These are phyloP conservation scores for Paraplagusia blochii DNA, from an alignment of 2,113 vertebrate genomes.

Conservation along the genomic window DNA sequence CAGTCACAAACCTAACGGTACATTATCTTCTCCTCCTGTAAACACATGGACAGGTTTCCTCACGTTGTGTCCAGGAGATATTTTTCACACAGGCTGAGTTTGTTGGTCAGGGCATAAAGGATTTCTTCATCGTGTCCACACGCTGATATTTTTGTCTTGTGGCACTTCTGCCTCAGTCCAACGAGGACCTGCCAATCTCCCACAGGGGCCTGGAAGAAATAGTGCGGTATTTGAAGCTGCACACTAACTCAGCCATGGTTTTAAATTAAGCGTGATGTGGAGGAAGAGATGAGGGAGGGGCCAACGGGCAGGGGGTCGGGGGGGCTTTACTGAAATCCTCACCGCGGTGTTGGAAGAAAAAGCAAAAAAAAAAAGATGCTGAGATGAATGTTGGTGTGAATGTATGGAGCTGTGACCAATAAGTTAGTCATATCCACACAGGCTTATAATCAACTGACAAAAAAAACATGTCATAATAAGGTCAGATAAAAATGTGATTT, in stretches of 20 bases:
- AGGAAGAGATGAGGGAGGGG: background rate
- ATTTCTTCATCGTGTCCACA: conserved; percentile 66
- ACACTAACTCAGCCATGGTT: conserved; percentile 75
- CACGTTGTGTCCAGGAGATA: conserved; percentile 57
- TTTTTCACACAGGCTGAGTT: conserved; percentile 63
- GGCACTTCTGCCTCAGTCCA: conserved; percentile 69
- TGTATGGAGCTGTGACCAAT: conserved; percentile 38
- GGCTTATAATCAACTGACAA: conserved; percentile 1
- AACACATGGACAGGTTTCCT: conserved; percentile 45
- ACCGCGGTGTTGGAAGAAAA: conserved; percentile 62
- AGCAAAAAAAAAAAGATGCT: conserved; percentile 1
- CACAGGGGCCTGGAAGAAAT: conserved; percentile 73
- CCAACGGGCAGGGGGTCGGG: background rate
- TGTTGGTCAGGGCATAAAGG: conserved; percentile 67
- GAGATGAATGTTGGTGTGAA: conserved; percentile 58
- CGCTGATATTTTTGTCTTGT: conserved; percentile 78
- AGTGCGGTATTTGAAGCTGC: conserved; percentile 71
- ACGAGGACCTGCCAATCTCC: conserved; percentile 71
- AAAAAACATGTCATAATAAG: too few relatives aligned
- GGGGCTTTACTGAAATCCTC: conserved; percentile 52
- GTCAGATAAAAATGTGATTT: too few relatives aligned
- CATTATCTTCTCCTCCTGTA: conserved; percentile 28
- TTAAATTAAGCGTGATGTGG: conserved; percentile 78
- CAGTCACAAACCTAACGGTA: conserved; percentile 14
- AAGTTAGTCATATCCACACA: conserved; percentile 25